Evolutionary conservation across 1,140 invertebrate genomes (phyloP).

Genomic region (Drosophila arawakana): DNA sequence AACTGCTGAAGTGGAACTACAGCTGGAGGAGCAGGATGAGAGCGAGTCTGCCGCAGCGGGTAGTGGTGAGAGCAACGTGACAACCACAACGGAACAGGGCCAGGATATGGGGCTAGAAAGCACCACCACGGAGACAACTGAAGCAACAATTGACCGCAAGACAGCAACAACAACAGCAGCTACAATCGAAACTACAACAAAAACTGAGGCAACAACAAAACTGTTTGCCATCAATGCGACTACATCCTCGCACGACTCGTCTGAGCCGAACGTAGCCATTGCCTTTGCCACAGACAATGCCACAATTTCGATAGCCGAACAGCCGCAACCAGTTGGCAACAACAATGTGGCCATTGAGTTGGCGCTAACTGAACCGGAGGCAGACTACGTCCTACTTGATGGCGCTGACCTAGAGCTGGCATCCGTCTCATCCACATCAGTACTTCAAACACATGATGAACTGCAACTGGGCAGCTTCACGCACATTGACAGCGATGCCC

Average conservation of each 20-base stretch:
- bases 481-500: conserved; percentile 72
- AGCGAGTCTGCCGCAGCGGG: conserved; percentile 34
- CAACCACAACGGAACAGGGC: conserved; percentile 31
- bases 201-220: conserved; percentile 49
- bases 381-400: conserved; percentile 75
- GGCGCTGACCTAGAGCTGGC: not conserved
- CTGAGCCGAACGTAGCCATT: conserved; percentile 57
- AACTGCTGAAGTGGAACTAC: conserved; percentile 55
- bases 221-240: conserved; percentile 74
- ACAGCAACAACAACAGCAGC: conserved; percentile 12
- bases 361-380: conserved; percentile 70
- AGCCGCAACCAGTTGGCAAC: conserved; percentile 57
- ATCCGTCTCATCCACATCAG: not conserved
- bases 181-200: conserved; percentile 9
- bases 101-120: conserved; percentile 4
- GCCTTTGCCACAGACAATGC: conserved; percentile 61
- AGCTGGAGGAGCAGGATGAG: conserved; percentile 68
- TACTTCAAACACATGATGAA: conserved; percentile 46
- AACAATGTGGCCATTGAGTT: conserved; percentile 70
- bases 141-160: not conserved
- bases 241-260: conserved; percentile 39
- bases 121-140: conserved; percentile 40
- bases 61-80: conserved; percentile 34
- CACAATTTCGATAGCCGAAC: conserved; percentile 64
- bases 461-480: conserved; percentile 74